A percentile compares a stretch with the other conserved stretches of the same genome.
Evolutionary conservation across 2,113 vertebrate genomes (phyloP).

Genomic region (Ictalurus furcatus): DNA sequence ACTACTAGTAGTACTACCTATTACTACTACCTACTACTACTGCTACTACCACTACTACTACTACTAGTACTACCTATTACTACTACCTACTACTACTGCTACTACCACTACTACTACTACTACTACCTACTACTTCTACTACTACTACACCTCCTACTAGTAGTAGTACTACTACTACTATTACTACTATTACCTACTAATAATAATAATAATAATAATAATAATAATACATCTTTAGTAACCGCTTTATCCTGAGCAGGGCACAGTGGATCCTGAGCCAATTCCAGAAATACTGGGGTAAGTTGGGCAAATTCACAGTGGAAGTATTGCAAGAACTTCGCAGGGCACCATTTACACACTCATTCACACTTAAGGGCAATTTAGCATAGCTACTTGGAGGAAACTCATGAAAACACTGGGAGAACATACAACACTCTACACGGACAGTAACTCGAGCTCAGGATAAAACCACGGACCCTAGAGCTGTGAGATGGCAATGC

Average conservation of each 20-base stretch:
- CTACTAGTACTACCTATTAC: too few species aligned
- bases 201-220: not conserved
- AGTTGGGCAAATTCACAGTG: not conserved
- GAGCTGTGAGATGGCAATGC: not conserved
- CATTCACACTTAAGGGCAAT: not conserved
- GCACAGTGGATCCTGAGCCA: not conserved
- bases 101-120: not conserved
- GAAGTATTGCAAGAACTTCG: not conserved
- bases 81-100: not conserved
- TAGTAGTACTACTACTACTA: not conserved
- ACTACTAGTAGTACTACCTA: not conserved
- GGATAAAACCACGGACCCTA: not conserved
- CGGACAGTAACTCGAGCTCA: not conserved
- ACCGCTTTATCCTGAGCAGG: not conserved
- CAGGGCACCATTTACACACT: not conserved
- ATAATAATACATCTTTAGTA: not conserved
- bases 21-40: not conserved
- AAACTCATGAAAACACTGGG: not conserved
- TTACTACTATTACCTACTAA: not conserved
- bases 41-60: not conserved
- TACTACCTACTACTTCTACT: too few species aligned
- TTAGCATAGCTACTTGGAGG: not conserved
- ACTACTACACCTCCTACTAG: too few species aligned
- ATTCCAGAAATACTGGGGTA: not conserved
- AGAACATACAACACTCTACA: not conserved